Evolutionary conservation across 2,113 vertebrate genomes (phyloP).

Genomic region (Oriolus oriolus): DNA sequence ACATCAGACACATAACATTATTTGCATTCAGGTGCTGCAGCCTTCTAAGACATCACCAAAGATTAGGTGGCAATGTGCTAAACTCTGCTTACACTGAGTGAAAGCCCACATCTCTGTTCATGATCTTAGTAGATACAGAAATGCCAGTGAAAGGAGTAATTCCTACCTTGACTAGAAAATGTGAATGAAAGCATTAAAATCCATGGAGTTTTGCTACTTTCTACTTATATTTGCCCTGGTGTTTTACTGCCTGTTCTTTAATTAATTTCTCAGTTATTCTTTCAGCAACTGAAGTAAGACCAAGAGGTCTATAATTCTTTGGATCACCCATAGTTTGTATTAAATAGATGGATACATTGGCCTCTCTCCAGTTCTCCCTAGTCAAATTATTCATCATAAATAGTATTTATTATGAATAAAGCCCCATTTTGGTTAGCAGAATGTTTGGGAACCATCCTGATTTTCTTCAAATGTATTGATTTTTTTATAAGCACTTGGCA

Average conservation of each 20-base stretch:
- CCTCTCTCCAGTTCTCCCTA: slow-evolving; percentile 33
- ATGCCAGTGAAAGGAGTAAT: neutral
- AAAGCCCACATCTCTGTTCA: neutral
- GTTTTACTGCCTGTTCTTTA: neutral
- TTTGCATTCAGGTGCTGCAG: neutral
- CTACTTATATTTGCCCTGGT: neutral
- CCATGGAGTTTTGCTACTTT: neutral
- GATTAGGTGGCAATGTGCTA: neutral
- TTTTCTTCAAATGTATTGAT: slow-evolving; percentile 19
- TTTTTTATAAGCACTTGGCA: neutral
- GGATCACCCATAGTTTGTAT: slow-evolving; percentile 17
- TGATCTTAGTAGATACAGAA: neutral
- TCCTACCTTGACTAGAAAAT: neutral
- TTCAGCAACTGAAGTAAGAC: slow-evolving; percentile 18
- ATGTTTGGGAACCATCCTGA: slow-evolving; percentile 5
- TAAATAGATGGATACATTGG: slow-evolving; percentile 54
- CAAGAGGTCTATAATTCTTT: neutral
- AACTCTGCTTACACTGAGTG: neutral
- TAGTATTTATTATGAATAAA: slow-evolving; percentile 43
- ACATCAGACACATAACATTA: neutral
- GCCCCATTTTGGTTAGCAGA: slow-evolving; percentile 16
- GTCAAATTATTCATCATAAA: slow-evolving; percentile 51
- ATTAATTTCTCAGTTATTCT: slow-evolving; percentile 21
- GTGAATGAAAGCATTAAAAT: neutral
- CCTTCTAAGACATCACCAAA: neutral